phyloP scores from a whole-genome alignment of 2,888 invertebrate species.

The Diaperis boleti region DNA sequence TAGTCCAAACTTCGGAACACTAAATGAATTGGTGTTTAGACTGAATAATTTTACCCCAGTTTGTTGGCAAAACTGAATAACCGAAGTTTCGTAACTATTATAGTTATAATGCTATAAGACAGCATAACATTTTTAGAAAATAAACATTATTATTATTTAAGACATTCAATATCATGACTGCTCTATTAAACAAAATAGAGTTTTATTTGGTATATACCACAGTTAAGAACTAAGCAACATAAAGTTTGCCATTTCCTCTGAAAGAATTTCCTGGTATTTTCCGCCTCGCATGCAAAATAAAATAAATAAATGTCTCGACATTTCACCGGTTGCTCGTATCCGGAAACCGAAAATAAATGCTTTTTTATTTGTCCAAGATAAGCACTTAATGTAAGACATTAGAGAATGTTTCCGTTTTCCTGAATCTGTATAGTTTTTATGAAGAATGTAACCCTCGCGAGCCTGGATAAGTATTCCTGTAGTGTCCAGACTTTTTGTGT shows the following conservation, averaged over 20 bases:
- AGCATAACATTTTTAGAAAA: no score
- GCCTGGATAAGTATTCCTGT: constrained; percentile 14
- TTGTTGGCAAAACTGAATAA: not conserved
- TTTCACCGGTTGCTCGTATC: constrained; percentile 29
- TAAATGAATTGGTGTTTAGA: constrained; percentile 3
- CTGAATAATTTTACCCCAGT: not conserved
- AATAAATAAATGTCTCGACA: constrained; percentile 29
- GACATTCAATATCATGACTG: no score
- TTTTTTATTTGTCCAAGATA: constrained; percentile 33
- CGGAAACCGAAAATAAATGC: constrained; percentile 25
- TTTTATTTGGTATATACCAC: not conserved
- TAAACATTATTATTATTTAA: no score
- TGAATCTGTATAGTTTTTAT: constrained; percentile 20
- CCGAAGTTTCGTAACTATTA: not conserved
- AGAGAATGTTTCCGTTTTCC: constrained; percentile 26
- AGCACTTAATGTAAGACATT: constrained; percentile 27
- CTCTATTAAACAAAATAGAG: not conserved
- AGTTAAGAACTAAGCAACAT: no score
- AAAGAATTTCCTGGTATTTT: constrained; percentile 5
- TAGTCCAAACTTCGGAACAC: not conserved
- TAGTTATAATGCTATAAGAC: not conserved
- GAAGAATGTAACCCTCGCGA: constrained; percentile 25
- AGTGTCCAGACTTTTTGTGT: constrained; percentile 1
- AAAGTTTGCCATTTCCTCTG: not conserved
- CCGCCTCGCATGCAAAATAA: constrained; percentile 16